Base-by-base conservation (phyloP, 2,113 vertebrate species). In the Anarhynchus alexandrinus region DNA sequence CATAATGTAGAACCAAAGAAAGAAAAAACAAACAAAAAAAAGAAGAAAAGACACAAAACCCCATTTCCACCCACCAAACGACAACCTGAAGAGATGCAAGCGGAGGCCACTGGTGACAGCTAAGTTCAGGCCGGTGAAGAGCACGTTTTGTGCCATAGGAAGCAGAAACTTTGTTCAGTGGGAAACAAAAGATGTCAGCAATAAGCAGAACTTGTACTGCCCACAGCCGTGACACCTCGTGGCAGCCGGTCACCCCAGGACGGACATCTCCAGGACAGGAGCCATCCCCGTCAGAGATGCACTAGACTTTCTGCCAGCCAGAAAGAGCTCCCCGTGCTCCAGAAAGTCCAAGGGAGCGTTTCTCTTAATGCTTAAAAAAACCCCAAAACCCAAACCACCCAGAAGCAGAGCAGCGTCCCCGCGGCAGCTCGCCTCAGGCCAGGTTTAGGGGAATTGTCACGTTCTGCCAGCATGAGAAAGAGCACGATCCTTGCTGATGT, bases 251-350 rank as follows among this genome's bases (percentile, higher is more conserved):
- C 42, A 40, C 61, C 19, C 49, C 2, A 13, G 62, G 62, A 49
- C 2, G 1, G 45, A 6, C 21, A 32, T 3, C 40, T 32, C 65
- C 49, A 15, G 55, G 22, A 15, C 59, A 54, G 43, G 26, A 54
- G 30, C 9, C 0, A 0, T 5, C 20, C 52, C 43, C 1, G 5
- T 12, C 22, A 16, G 34, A 11, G 58, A 30, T 3, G 36, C n/a
- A 11, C 32, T 6, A 5, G 61, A 19, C 14, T 8, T 26, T 42
- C 42, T 54, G 29, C 25, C 72, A 64, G 67, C 20, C 54, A 40
- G 30, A 21, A 62, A 6, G 43, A 71, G 45, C 61, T 40, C 12
- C 32, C 51, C 0, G 6, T 2, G 15, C 82, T 36, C 34, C n/a
- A 34, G 21, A 1, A 38, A 49, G 34, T 10, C 40, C 34, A 21